Percentiles rank a stretch among this genome's conserved stretches.
Evolutionary conservation across 64 coral and sea anemone genomes (phyloP).

Genomic region (Trachythela sp.): DNA sequence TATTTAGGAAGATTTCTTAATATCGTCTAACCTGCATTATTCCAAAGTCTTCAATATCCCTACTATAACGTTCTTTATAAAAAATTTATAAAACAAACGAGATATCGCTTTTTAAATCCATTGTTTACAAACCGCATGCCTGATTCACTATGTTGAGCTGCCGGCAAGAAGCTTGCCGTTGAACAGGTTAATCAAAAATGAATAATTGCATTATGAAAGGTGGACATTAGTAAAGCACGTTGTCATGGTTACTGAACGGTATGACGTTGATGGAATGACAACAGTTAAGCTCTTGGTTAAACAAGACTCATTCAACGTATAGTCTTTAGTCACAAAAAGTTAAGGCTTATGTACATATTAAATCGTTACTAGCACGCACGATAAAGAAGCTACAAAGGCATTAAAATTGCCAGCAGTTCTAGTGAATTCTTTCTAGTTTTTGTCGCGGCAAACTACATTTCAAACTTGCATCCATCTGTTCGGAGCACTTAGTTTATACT

Average conservation of each 20-base stretch:
- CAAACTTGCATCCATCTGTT: too few species aligned
- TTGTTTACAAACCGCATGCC: conserved; percentile 18
- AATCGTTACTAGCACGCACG: neutral
- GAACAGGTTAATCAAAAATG: neutral
- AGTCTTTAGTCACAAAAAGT: neutral
- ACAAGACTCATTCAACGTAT: neutral
- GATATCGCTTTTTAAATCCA: neutral
- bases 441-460: too few species aligned
- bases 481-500: too few species aligned
- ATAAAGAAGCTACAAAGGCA: neutral
- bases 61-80: neutral
- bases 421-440: neutral
- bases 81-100: neutral
- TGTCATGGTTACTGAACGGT: neutral
- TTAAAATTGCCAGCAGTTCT: neutral
- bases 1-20: neutral
- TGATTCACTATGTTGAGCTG: neutral
- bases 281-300: neutral
- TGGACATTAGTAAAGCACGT: neutral
- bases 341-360: neutral
- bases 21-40: neutral
- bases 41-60: neutral
- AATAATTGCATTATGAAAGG: conserved; percentile 21
- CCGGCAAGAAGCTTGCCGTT: neutral
- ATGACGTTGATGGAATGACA: neutral